A percentile compares a stretch with the other conserved stretches of the same genome.
Evolutionary conservation across 2,888 invertebrate species (phyloP).

Genomic region (Philereme vetulata): DNA sequence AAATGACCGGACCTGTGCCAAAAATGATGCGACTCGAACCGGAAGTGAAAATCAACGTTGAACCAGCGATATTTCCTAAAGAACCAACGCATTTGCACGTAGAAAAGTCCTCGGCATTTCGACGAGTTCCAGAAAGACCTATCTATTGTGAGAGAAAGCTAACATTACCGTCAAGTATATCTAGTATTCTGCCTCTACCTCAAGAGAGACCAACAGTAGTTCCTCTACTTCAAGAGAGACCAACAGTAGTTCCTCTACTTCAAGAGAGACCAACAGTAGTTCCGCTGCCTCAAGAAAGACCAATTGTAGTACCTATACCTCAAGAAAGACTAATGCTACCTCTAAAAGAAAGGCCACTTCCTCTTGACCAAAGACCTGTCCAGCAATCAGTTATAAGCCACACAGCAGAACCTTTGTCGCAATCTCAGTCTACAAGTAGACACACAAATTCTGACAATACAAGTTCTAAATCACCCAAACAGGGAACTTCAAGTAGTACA

Average conservation of each 20-base stretch:
- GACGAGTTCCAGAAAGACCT: slow-evolving; percentile 52
- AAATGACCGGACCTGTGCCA: slow-evolving; percentile 58
- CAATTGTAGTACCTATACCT: slow-evolving; percentile 6
- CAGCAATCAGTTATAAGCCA: slow-evolving; percentile 74
- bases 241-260: too few relatives aligned
- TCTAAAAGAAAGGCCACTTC: background rate
- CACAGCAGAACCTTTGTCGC: slow-evolving; percentile 70
- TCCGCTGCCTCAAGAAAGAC: background rate
- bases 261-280: too few relatives aligned
- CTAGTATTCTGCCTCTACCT: slow-evolving; percentile 8
- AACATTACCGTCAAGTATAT: slow-evolving; percentile 65
- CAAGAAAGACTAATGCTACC: slow-evolving; percentile 42
- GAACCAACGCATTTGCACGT: slow-evolving; percentile 37
- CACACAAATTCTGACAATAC: slow-evolving; percentile 52
- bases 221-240: too few relatives aligned
- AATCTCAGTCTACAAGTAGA: slow-evolving; percentile 55
- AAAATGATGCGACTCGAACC: slow-evolving; percentile 60
- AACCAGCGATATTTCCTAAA: slow-evolving; percentile 42
- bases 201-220: slow-evolving; percentile 47
- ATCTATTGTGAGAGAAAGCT: slow-evolving; percentile 52
- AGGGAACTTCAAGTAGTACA: slow-evolving; percentile 60
- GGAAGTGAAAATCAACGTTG: slow-evolving; percentile 29
- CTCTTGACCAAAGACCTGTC: slow-evolving; percentile 21
- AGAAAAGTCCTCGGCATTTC: slow-evolving; percentile 60
- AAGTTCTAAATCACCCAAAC: slow-evolving; percentile 64